Evolutionary conservation across 2,888 invertebrate genomes (phyloP), one percentile per base, ranked within the genome.

Genomic region (Gymnoscelis rufifasciata): DNA sequence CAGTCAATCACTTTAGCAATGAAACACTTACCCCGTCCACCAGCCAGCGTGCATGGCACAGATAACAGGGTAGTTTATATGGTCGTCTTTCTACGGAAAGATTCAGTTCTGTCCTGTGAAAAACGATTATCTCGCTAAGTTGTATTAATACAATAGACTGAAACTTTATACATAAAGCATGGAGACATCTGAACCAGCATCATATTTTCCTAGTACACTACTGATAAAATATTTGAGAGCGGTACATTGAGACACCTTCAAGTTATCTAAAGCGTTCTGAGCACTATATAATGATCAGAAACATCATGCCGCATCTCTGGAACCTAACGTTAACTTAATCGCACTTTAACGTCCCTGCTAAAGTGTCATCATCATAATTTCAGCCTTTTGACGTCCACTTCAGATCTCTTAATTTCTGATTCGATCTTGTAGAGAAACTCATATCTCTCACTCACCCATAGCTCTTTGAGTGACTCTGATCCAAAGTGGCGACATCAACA

Each of bases 301-400:
- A 44, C 59, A 55, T 62, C 56, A 64, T 65, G 64, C 47, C 59
- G 63, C 55, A 48, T 48, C 56, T 45, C 48, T 31, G 51, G 62
- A n/a, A n/a, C n/a, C n/a, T n/a, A n/a, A n/a, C n/a, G n/a, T n/a
- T n/a, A n/a, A n/a, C n/a, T n/a, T n/a, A n/a, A n/a, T n/a, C n/a
- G n/a, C n/a, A n/a, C n/a, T n/a, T n/a, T n/a, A n/a, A n/a, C n/a
- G n/a, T n/a, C n/a, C n/a, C n/a, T n/a, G n/a, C n/a, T n/a, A n/a
- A n/a, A n/a, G n/a, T n/a, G n/a, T n/a, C n/a, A n/a, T n/a, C n/a
- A n/a, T 8, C 26, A 8, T 2, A 26, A 26, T 26, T 26, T 26
- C 8, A n/a, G n/a, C n/a, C n/a, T n/a, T n/a, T n/a, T 26, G 19
- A 19, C 26, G 5, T 26, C 7, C 26, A 26, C 26, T 26, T 26